Evolutionary conservation across 2,888 invertebrate species (phyloP), one percentile per base, ranked within the genome.

Genomic region (Pyrocoelia pectoralis): DNA sequence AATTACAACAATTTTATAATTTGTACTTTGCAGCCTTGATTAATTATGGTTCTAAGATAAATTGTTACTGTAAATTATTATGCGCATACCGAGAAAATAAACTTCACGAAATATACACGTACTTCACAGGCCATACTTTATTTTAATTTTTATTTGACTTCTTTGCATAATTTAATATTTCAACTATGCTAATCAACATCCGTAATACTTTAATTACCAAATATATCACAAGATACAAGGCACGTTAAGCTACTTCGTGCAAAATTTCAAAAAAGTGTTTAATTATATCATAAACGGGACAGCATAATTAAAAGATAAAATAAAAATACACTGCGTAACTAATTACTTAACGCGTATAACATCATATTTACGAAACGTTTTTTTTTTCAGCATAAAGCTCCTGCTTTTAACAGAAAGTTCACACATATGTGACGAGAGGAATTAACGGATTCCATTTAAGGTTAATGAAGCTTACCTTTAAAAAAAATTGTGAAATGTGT

Each of bases 1-100:
- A 80, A 80, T 80, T 80, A 79, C 79, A 79, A 79, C 79, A 80
- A 80, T 80, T 80, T 80, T 80, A 80, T 80, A 80, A 80, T 80
- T 80, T 80, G 80, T 80, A 78, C 79, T 78, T 76, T 73, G 77
- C 73, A 73, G 77, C 74, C 78, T 78, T 80, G 80, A 80, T 80
- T 80, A 81, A 81, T 80, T 80, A 78, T 66, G 76, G 76, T 71
- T 69, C 67, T 71, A 74, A 78, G 80, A 80, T 79, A 77, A 80
- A 80, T 78, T 76, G 74, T 69, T 72, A 74, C 74, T 74, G 77
- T 78, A 76, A 79, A 77, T 79, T 78, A 79, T 79, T 74, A 77
- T 75, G 72, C 75, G 75, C 77, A 75, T 74, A 75, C 74, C 74
- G 73, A 58, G 72, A 71, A 73, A 73, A 72, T 68, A 71, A 71